A percentile compares a stretch with the other conserved stretches of the same genome.
Evolutionary conservation across 2,113 vertebrate species (phyloP).

Genomic region (Taxidea taxus): DNA sequence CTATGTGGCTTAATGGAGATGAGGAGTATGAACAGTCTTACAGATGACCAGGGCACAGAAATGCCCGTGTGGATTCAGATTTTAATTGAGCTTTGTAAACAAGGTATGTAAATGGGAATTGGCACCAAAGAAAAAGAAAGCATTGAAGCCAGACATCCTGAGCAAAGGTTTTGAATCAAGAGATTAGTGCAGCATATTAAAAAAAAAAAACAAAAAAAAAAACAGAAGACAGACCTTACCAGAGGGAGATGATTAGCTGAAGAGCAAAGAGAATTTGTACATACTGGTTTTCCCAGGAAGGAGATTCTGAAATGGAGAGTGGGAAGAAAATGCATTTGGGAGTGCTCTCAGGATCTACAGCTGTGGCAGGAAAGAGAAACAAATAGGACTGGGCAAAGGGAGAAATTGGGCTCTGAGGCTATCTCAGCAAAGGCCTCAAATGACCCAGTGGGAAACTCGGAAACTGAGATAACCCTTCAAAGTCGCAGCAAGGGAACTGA

Average conservation of each 20-base stretch:
- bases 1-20: neutral
- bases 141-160: neutral
- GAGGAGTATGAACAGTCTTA: neutral
- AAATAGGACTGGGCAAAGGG: neutral
- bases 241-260: neutral
- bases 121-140: neutral
- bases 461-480: neutral
- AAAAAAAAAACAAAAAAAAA: neutral
- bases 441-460: neutral
- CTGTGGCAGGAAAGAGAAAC: neutral
- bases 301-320: neutral
- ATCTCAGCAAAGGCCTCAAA: neutral
- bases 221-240: neutral
- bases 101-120: neutral
- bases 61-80: neutral
- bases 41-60: neutral
- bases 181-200: neutral
- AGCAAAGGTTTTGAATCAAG: neutral
- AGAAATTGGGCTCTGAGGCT: neutral
- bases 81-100: neutral
- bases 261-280: neutral
- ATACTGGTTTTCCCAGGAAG: neutral
- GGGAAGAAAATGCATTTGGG: neutral
- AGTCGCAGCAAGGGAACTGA: neutral
- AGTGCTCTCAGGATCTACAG: neutral